Evolutionary conservation across 2,113 vertebrate genomes (phyloP).

Genomic region (Triplophysa siluroides): DNA sequence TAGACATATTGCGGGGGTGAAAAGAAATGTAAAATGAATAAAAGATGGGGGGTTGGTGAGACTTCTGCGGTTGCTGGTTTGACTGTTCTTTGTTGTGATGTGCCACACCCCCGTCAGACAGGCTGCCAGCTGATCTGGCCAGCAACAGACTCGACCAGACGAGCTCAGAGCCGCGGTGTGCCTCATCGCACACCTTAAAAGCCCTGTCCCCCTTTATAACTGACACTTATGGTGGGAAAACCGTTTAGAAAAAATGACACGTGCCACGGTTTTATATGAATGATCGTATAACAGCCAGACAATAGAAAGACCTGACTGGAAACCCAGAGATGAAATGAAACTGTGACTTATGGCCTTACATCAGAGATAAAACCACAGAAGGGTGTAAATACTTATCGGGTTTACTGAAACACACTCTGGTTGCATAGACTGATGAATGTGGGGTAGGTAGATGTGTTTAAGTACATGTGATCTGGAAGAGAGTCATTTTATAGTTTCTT

Average conservation of each 20-base stretch:
- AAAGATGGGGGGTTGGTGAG: conserved; percentile 67
- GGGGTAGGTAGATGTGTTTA: neutral
- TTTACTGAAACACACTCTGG: neutral
- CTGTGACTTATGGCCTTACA: neutral
- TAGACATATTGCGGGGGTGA: neutral
- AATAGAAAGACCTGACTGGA: neutral
- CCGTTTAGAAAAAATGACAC: neutral
- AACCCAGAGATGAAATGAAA: neutral
- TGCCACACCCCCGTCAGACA: conserved; percentile 80
- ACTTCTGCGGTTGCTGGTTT: conserved; percentile 69
- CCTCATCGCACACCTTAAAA: neutral
- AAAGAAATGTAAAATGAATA: conserved; percentile 54
- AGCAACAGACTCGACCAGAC: conserved; percentile 84
- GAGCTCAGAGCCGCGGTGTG: conserved; percentile 66
- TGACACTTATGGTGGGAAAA: neutral
- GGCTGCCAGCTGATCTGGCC: conserved; percentile 84
- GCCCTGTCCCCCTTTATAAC: neutral
- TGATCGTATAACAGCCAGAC: neutral
- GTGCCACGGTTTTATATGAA: neutral
- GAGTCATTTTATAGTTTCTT: no score
- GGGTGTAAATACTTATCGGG: neutral
- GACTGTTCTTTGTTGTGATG: conserved; percentile 80
- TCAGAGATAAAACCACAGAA: conserved; percentile 1
- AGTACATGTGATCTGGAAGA: no score
- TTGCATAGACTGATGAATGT: neutral